Evolutionary conservation across 2,797 vertebrate species (phyloP), one percentile per base, ranked within the genome.

Genomic region (Artibeus jamaicensis): DNA sequence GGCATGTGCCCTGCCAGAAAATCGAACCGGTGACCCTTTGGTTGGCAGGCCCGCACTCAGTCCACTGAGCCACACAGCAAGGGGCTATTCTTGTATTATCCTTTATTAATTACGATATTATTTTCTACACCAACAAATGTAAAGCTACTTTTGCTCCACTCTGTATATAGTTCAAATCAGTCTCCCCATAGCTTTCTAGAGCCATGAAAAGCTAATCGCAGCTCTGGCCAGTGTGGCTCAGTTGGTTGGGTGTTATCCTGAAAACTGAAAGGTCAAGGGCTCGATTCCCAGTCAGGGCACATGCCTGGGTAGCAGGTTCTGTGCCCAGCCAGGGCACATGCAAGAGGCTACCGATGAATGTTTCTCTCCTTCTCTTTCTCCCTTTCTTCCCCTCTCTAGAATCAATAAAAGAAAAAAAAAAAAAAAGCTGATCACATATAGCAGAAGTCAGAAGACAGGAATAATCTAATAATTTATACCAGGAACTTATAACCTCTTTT

Each of bases 131-230:
- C 3, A 53, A 53, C 76, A 53, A 24, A n/a, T 78, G 7, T 53
- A 78, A 78, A 53, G 19, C 32, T 50, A 22, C 48, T 77, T 77
- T 34, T 77, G 19, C 19, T 46, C 0, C 19, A 53, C 6, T 10
- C n/a, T 34, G 32, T 77, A 62, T 76, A 71, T 85, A 55, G 65
- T 70, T 85, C n/a, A 92, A 95, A 24, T 74, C 79, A 96, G 11
- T 22, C 57, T 93, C 79, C 29, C 18, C 32, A 29, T 9, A 86
- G 48, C n/a, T 89, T 93, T 86, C 62, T 70, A 22, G 5, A 87
- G 34, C 39, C 42, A 37, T 84, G 86, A 78, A 91, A 91, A 89
- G 55, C n/a, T 37, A 73, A 46, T 19, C 50, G 42, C 15, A 74
- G 29, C 59, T 26, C 59, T 62, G 59, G 59, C 59, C 29, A 62